Conservation (phyloP, 35 echinoderm and acorn worm genomes). For the Heliocidaris tuberculata region DNA sequence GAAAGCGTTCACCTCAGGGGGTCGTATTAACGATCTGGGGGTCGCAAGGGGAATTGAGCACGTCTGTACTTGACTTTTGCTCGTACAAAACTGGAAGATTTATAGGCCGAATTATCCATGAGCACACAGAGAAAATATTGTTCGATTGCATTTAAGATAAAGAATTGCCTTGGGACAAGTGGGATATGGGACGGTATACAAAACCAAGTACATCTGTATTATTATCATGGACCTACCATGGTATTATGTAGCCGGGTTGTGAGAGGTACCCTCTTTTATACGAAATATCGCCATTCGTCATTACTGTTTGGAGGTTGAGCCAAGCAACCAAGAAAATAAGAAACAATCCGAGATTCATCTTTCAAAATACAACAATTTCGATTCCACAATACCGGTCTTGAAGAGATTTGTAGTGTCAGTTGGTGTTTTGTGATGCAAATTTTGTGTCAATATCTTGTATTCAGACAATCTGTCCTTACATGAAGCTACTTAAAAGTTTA, state of each 20-base stretch:
- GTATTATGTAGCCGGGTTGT: too few species aligned
- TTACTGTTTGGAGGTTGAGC: too few species aligned
- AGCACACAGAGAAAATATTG: background rate
- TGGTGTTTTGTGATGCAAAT: background rate
- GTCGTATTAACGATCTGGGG: background rate
- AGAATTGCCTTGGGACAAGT: background rate
- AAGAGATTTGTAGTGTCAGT: background rate
- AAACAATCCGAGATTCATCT: background rate
- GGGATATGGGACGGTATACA: too few species aligned
- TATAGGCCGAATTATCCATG: background rate
- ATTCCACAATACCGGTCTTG: background rate
- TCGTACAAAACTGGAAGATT: background rate
- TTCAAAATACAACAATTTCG: background rate
- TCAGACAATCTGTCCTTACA: background rate
- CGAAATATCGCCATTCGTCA: too few species aligned
- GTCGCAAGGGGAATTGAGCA: background rate
- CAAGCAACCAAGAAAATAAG: background rate
- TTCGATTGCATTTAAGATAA: background rate
- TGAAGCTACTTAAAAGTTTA: background rate
- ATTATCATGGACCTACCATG: too few species aligned
- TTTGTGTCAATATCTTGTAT: background rate
- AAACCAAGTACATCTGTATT: too few species aligned
- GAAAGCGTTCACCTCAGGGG: background rate
- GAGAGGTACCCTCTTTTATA: too few species aligned
- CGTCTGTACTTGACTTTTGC: conserved; percentile 28